These are phyloP conservation scores for Myopa testacea DNA, from an alignment of 2,888 invertebrate species.

Conservation along the genomic window DNA sequence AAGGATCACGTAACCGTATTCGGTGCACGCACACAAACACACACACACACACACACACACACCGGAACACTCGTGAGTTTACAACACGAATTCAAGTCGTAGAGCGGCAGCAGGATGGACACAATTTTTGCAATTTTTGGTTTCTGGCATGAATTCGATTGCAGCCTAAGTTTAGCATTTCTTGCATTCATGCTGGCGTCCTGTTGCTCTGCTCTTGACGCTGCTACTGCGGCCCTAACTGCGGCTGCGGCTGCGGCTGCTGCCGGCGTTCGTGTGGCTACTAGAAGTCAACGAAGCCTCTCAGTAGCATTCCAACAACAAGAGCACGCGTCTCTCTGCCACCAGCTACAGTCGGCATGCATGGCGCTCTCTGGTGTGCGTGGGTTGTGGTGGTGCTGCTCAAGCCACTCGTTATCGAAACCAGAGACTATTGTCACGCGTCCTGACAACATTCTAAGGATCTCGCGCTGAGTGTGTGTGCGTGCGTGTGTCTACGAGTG, in stretches of 20 bases:
- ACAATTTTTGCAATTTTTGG: background rate
- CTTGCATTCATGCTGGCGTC: constrained; percentile 14
- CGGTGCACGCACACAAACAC: background rate
- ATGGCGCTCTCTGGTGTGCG: constrained; percentile 38
- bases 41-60: background rate
- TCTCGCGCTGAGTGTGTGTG: constrained; percentile 5
- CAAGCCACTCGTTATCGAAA: too few species aligned
- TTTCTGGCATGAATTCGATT: constrained; percentile 54
- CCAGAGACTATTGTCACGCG: too few species aligned
- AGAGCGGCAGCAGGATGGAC: constrained; percentile 24
- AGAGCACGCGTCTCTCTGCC: too few species aligned
- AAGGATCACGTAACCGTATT: background rate
- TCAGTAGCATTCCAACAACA: too few species aligned
- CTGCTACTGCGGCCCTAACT: too few species aligned
- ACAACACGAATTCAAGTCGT: background rate
- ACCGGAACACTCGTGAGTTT: constrained; percentile 14
- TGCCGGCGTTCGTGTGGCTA: too few species aligned
- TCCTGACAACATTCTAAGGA: too few species aligned
- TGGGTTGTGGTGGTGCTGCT: too few species aligned
- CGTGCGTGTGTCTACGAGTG: constrained; percentile 26
- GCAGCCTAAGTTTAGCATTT: constrained; percentile 56
- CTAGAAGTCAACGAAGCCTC: too few species aligned
- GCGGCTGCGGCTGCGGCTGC: too few species aligned
- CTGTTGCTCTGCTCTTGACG: constrained; percentile 42
- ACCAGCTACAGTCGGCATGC: too few species aligned